A percentile compares a stretch with the other conserved stretches of the same genome.
These are phyloP conservation scores for Colinus virginianus DNA, from an alignment of 2,113 vertebrate species.

Conservation along the genomic window DNA sequence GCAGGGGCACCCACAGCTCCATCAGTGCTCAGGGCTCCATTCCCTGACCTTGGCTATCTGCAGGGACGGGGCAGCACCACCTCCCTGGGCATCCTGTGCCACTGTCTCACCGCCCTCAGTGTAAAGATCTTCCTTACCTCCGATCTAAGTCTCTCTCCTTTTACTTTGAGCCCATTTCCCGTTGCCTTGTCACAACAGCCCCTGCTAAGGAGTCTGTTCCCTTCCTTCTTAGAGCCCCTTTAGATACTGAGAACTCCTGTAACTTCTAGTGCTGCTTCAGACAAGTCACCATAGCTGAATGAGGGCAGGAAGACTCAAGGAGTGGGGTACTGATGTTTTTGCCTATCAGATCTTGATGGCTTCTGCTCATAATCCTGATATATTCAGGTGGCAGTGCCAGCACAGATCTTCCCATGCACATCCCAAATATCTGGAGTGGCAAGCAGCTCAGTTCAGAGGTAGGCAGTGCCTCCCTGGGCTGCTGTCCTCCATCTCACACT, in stretches of 20 bases:
- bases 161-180: no score
- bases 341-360: not conserved
- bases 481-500: not conserved
- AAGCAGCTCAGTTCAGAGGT: not conserved
- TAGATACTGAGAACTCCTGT: not conserved
- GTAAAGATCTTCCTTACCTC: no score
- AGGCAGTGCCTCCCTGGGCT: not conserved
- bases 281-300: not conserved
- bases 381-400: not conserved
- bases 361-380: not conserved
- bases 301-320: not conserved
- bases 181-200: no score
- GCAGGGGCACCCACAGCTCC: no score
- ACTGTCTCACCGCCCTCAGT: no score
- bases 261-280: not conserved
- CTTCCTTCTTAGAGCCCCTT: no score
- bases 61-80: no score
- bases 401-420: not conserved
- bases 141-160: no score
- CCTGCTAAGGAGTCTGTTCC: no score
- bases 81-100: no score
- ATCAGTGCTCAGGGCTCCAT: no score
- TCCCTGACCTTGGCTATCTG: no score
- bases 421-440: not conserved
- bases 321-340: not conserved